These are phyloP conservation scores for Scomber scombrus DNA, from an alignment of 2,113 vertebrate species.

Conservation along the genomic window DNA sequence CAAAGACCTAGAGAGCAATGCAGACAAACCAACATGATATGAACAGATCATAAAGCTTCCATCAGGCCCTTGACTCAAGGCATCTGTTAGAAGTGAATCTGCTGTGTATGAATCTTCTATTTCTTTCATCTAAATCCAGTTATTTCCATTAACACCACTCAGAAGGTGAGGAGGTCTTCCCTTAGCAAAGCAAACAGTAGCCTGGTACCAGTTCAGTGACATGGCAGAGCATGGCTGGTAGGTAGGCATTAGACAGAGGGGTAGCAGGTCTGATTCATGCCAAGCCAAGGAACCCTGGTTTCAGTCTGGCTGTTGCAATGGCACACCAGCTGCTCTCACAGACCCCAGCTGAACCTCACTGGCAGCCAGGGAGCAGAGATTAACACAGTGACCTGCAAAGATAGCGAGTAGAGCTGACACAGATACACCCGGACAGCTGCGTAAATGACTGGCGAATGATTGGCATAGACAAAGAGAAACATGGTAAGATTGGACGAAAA, in stretches of 20 bases:
- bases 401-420: constrained; percentile 69
- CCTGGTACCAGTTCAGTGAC: constrained; percentile 39
- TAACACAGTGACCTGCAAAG: constrained; percentile 78
- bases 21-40: neutral
- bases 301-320: constrained; percentile 65
- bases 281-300: constrained; percentile 71
- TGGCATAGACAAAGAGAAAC: constrained; percentile 33
- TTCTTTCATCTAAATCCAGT: constrained; percentile 31
- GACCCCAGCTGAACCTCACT: constrained; percentile 73
- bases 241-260: constrained; percentile 60
- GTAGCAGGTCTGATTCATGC: constrained; percentile 67
- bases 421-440: constrained; percentile 76
- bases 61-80: neutral
- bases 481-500: constrained; percentile 24
- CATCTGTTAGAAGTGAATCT: constrained; percentile 16
- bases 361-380: constrained; percentile 71
- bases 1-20: neutral
- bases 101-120: neutral
- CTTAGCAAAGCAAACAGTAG: constrained; percentile 9
- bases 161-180: constrained; percentile 47
- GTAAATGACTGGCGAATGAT: constrained; percentile 56
- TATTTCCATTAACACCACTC: constrained; percentile 30
- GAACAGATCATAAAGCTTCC: constrained; percentile 20
- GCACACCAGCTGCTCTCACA: constrained; percentile 77
- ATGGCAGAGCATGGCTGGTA: constrained; percentile 36